phyloP scores from a whole-genome alignment of 2,888 invertebrate genomes.

The Thera obeliscata region DNA sequence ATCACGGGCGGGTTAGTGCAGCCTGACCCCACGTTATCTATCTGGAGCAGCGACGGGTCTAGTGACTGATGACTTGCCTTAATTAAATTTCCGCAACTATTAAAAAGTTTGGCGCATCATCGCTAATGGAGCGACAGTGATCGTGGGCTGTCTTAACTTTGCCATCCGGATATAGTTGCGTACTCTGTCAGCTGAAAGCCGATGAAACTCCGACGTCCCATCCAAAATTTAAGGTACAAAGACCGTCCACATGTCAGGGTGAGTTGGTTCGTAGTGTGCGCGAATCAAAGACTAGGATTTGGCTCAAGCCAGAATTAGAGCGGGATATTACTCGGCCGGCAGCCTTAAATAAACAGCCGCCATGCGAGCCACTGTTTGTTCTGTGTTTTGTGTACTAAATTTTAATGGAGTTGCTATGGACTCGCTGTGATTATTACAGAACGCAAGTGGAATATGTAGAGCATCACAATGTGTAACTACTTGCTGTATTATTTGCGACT shows the following conservation, averaged over 20 bases:
- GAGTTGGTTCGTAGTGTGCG: slow-evolving; percentile 54
- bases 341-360: slow-evolving; percentile 58
- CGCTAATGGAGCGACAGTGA: slow-evolving; percentile 56
- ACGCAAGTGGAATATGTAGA: slow-evolving; percentile 19
- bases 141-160: slow-evolving; percentile 59
- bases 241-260: slow-evolving; percentile 65
- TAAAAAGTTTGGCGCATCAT: slow-evolving; percentile 52
- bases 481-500: neutral
- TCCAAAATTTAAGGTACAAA: slow-evolving; percentile 74
- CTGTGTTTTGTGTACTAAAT: slow-evolving; percentile 52
- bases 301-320: slow-evolving; percentile 57
- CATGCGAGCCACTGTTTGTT: slow-evolving; percentile 50
- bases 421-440: slow-evolving; percentile 43
- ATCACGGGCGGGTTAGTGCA: slow-evolving; percentile 76
- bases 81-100: slow-evolving; percentile 78
- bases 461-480: neutral
- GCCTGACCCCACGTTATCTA: slow-evolving; percentile 81
- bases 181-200: slow-evolving; percentile 66
- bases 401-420: slow-evolving; percentile 50
- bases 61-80: slow-evolving; percentile 82
- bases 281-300: slow-evolving; percentile 60
- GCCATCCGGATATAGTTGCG: slow-evolving; percentile 65
- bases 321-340: slow-evolving; percentile 52
- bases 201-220: slow-evolving; percentile 68
- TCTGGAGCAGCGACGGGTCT: slow-evolving; percentile 73